These are phyloP conservation scores for Balaenoptera acutorostrata DNA, from an alignment of 2,113 vertebrate genomes.

Conservation along the genomic window DNA sequence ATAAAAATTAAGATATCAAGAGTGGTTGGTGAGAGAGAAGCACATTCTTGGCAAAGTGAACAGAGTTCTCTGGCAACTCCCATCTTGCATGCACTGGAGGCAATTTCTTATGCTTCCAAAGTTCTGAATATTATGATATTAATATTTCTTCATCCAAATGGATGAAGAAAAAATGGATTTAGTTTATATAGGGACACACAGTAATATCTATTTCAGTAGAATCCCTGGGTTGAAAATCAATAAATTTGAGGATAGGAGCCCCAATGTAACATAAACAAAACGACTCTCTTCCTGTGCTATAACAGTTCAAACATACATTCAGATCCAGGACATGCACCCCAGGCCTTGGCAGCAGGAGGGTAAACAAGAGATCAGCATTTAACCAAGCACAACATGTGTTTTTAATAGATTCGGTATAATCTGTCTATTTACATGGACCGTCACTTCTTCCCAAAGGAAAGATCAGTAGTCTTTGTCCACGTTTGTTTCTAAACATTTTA, in stretches of 20 bases:
- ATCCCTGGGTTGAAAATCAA: not conserved
- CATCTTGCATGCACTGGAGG: not conserved
- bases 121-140: not conserved
- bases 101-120: not conserved
- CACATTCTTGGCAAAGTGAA: not conserved
- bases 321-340: not conserved
- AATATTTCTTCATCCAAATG: not conserved
- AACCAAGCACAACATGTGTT: constrained; percentile 33
- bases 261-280: not conserved
- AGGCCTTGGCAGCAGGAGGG: not conserved
- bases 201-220: not conserved
- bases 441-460: constrained; percentile 11
- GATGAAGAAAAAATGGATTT: not conserved
- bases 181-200: not conserved
- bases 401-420: constrained; percentile 4
- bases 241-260: not conserved
- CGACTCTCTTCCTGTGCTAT: not conserved
- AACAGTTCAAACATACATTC: not conserved
- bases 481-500: constrained; percentile 26
- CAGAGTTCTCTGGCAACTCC: not conserved
- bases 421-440: not conserved
- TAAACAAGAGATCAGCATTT: constrained; percentile 42
- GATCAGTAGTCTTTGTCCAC: not conserved
- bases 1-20: not conserved
- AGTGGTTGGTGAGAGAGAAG: not conserved